phyloP scores from a whole-genome alignment of 2,888 invertebrate species.

The Epirrhoe tristata region DNA sequence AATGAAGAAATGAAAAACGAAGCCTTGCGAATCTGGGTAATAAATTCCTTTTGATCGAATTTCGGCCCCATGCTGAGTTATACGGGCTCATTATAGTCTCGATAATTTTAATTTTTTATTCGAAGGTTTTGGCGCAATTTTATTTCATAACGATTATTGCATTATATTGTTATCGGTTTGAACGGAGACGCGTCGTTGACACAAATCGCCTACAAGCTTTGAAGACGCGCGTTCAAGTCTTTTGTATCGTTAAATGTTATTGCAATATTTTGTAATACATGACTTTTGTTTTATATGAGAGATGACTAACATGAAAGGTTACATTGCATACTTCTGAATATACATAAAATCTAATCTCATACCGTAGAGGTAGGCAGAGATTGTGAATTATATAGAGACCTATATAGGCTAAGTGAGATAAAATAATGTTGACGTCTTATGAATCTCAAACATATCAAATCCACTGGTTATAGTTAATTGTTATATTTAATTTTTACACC shows the following conservation, averaged over 20 bases:
- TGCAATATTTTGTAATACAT: no score
- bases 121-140: conserved; percentile 46
- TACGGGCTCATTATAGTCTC: conserved; percentile 82
- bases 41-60: conserved; percentile 84
- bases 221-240: conserved; percentile 52
- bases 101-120: conserved; percentile 71
- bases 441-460: no score
- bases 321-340: no score
- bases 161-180: conserved; percentile 29
- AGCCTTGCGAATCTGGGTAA: conserved; percentile 82
- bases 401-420: no score
- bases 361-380: no score
- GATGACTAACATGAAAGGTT: no score
- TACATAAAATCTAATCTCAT: no score
- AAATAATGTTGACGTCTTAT: no score
- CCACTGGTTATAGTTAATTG: no score
- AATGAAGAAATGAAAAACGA: conserved; percentile 71
- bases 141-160: conserved; percentile 43
- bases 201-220: conserved; percentile 25
- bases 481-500: no score
- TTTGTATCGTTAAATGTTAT: conserved; percentile 38
- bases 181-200: conserved; percentile 24
- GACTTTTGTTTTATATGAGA: no score
- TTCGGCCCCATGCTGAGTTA: conserved; percentile 82
- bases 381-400: no score